Base-by-base conservation (phyloP, 2,113 vertebrate species). In the Acanthochromis polyacanthus region DNA sequence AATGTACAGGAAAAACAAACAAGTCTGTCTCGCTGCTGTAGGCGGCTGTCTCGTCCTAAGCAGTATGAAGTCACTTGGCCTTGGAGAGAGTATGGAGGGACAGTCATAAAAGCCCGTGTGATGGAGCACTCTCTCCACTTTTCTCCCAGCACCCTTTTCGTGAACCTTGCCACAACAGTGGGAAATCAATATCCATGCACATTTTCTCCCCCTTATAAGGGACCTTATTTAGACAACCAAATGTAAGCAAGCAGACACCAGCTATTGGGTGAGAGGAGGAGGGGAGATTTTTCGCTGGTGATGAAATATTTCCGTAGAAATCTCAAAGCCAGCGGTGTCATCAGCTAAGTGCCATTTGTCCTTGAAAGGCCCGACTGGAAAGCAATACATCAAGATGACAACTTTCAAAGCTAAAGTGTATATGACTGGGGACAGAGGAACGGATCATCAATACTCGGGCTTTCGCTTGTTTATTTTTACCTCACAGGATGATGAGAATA, bases 341-440 rank as follows among this genome's bases (percentile, higher is more conserved):
- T 92, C 93, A 88, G 91, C 92, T 91, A 93, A 94, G 91, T 90
- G 89, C 86, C 74, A 81, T 89, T 86, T 86, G 87, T 90, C 91
- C 87, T 92, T 88, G 88, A 85, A 73, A 75, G 73, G 81, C 63
- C 78, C 19, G n/a, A 69, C 59, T 71, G n/a, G 70, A 75, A 83
- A 66, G 80, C 81, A 81, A 90, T 91, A 80, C 81, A 74, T 90
- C 87, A 87, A 60, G 38, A 89, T 76, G 81, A 71, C 74, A 83
- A 83, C 64, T 85, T 84, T 78, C 75, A 61, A 52, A 84, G 72
- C 64, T 58, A 79, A 79, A 80, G 71, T 53, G 60, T 78, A 59
- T 69, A 19, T 71, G 63, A 80, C 77, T 28, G 11, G 23, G 45
- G 66, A 46, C 36, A 61, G 23, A 16, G 66, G n/a, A 7, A 36